Evolutionary conservation across 2,797 vertebrate species (phyloP).

Genomic region (Pempheris klunzingeri): DNA sequence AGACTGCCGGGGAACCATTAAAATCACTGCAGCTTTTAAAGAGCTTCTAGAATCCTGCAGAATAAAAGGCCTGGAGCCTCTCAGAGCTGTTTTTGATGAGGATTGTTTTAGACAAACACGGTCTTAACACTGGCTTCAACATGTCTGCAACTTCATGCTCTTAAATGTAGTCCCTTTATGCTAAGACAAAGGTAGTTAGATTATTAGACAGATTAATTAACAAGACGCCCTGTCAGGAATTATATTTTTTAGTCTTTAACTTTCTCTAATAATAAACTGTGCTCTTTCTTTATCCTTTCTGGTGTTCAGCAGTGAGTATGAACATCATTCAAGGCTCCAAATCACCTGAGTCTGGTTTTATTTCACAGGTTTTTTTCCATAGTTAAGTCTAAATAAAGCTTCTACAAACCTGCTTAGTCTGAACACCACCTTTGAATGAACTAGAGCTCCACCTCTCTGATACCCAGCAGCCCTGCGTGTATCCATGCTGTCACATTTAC

Average conservation of each 20-base stretch:
- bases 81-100: neutral
- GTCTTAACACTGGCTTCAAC: neutral
- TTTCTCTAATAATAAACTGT: neutral
- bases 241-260: neutral
- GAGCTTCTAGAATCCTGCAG: neutral
- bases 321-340: neutral
- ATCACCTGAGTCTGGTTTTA: neutral
- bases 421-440: neutral
- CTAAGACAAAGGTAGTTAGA: neutral
- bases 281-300: neutral
- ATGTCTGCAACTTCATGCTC: neutral
- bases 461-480: slow-evolving; percentile 24
- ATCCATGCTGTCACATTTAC: slow-evolving; percentile 44
- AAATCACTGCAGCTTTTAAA: neutral
- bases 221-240: neutral
- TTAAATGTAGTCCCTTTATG: neutral
- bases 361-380: neutral
- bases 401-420: neutral
- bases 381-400: neutral
- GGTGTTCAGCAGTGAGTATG: neutral
- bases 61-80: neutral
- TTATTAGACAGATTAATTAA: neutral
- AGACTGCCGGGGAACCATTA: neutral
- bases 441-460: too few relatives aligned
- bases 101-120: neutral